Base-by-base conservation (phyloP, 2,888 invertebrate species). In the Gastracanthus pulcherrimus region DNA sequence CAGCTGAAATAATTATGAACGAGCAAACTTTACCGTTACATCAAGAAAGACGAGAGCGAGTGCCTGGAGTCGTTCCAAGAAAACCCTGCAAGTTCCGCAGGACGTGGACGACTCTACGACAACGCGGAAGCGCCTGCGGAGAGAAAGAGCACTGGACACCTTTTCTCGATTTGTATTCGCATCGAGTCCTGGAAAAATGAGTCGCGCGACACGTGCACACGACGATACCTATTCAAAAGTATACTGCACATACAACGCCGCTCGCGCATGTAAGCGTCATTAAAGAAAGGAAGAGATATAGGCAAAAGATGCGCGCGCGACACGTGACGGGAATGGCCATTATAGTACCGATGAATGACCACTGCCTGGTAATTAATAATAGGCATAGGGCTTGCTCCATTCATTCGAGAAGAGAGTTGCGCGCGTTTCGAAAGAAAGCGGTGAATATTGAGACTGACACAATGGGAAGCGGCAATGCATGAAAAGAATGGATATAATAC, bases 251-350 rank as follows among this genome's bases (percentile, higher is more conserved):
- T 29, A 3, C 16, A 6, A 1, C n/a, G 45, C 45, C 0, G 31
- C 16, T 11, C 29, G 34, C 31, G 9, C 60, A 29, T 5, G 34
- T 62, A 2, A 5, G 3, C 7, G 19, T n/a, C n/a, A n/a, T n/a
- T 19, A 36, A 5, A 36, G 36, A 62, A n/a, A 34, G n/a, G 11
- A 6, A 19, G 29, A n/a, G n/a, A 34, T 3, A 62, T 13, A 9
- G 13, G 16, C 45, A 5, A 45, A 45, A n/a, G 13, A 45, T 26
- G 41, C 19, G 31, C 5, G 0, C 11, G 2, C 16, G 58, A 16
- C 48, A 19, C 76, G 67, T 76, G 76, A 76, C 41, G 31, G 41
- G 76, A 67, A 76, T 76, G 38, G 11, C 31, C 51, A 29, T 60
- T 13, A 3, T 51, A 60, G 5, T 34, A 3, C 36, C 36, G 36